phyloP scores from a whole-genome alignment of 2,113 vertebrate species.

The Bos indicus region DNA sequence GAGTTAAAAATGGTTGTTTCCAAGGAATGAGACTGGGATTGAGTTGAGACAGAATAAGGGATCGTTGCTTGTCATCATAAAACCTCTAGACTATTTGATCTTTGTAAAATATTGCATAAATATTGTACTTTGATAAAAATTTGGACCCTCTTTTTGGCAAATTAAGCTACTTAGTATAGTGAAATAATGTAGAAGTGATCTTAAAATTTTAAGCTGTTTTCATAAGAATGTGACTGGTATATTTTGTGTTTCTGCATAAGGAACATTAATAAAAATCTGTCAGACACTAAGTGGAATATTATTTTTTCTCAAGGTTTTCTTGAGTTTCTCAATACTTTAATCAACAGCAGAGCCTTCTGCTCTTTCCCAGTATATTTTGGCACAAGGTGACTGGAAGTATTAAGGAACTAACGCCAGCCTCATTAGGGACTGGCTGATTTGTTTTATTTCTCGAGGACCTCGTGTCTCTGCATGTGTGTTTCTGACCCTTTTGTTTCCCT shows the following conservation, averaged over 20 bases:
- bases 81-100: neutral
- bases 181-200: neutral
- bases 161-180: neutral
- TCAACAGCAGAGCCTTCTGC: neutral
- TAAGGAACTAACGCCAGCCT: neutral
- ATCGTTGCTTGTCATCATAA: neutral
- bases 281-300: neutral
- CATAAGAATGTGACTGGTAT: neutral
- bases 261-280: neutral
- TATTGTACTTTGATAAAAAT: neutral
- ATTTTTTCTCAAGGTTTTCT: neutral
- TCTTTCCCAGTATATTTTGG: neutral
- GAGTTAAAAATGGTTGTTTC: neutral
- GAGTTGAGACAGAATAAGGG: neutral
- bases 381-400: neutral
- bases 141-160: neutral
- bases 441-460: neutral
- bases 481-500: neutral
- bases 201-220: neutral
- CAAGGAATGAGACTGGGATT: neutral
- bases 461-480: neutral
- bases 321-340: neutral
- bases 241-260: neutral
- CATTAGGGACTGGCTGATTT: neutral
- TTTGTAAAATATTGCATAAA: neutral